Evolutionary conservation across 2,888 invertebrate genomes (phyloP).

Genomic region (Leucania comma): DNA sequence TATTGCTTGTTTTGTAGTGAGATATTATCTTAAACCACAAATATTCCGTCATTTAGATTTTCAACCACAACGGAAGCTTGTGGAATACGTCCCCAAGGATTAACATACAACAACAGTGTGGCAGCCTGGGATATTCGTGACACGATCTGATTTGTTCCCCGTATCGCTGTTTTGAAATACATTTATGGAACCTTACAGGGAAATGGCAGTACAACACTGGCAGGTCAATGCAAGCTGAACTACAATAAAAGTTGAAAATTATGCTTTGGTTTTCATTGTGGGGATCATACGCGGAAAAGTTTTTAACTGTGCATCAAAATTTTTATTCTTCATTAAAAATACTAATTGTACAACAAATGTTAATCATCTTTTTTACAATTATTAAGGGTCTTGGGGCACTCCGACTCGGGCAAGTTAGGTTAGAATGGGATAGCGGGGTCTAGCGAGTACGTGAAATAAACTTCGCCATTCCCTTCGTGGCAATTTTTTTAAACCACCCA

Average conservation of each 20-base stretch:
- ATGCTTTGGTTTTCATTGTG: not conserved
- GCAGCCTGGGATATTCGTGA: slow-evolving; percentile 52
- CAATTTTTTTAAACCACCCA: too few species aligned
- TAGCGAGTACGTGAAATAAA: too few species aligned
- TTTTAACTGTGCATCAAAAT: too few species aligned
- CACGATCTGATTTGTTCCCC: slow-evolving; percentile 60
- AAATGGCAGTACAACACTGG: slow-evolving; percentile 7
- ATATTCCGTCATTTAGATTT: slow-evolving; percentile 9
- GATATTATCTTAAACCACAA: not conserved
- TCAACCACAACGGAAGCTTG: slow-evolving; percentile 1
- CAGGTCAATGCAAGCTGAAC: slow-evolving; percentile 7
- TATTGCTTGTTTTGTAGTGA: not conserved
- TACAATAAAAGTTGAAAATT: not conserved
- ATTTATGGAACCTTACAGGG: slow-evolving; percentile 19
- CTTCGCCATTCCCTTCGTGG: too few species aligned
- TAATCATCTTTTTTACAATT: too few species aligned
- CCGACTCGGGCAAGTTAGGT: too few species aligned
- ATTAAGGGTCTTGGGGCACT: too few species aligned
- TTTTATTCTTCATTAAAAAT: too few species aligned
- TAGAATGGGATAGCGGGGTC: too few species aligned
- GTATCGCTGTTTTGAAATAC: slow-evolving; percentile 57
- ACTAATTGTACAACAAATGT: too few species aligned
- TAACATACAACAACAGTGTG: slow-evolving; percentile 60
- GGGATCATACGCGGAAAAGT: too few species aligned
- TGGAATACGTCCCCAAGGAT: slow-evolving; percentile 60